Evolutionary conservation across 2,888 invertebrate species (phyloP).

Genomic region (Lasioglossum pauxillum): DNA sequence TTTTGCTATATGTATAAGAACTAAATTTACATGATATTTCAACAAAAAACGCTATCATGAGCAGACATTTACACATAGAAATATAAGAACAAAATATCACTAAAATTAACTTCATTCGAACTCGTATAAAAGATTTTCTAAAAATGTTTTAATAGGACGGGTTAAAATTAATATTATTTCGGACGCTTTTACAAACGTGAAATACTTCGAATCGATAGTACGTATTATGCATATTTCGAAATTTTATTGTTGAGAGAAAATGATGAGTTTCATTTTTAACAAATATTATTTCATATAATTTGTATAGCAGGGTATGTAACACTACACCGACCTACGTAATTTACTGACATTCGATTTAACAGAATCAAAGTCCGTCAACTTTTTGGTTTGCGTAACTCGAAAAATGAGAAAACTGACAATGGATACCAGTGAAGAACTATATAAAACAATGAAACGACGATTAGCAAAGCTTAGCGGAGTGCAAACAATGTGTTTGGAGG

Average conservation of each 20-base stretch:
- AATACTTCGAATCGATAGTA: slow-evolving; percentile 54
- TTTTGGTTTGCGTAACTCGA: slow-evolving; percentile 58
- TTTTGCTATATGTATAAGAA: slow-evolving; percentile 73
- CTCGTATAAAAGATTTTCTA: slow-evolving; percentile 77
- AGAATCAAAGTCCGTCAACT: slow-evolving; percentile 60
- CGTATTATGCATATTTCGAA: slow-evolving; percentile 53
- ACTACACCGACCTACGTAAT: slow-evolving; percentile 75
- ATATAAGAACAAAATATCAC: slow-evolving; percentile 81
- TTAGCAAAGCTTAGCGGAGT: slow-evolving; percentile 86
- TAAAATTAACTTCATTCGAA: slow-evolving; percentile 79
- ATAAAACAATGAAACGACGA: slow-evolving; percentile 77
- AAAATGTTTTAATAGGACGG: slow-evolving; percentile 76
- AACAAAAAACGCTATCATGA: slow-evolving; percentile 82
- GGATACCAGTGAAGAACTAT: slow-evolving; percentile 73
- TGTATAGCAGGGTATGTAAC: slow-evolving; percentile 76
- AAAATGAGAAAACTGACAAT: slow-evolving; percentile 69
- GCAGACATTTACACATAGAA: slow-evolving; percentile 83
- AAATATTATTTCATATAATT: slow-evolving; percentile 57
- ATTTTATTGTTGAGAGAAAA: slow-evolving; percentile 55
- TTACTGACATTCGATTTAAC: slow-evolving; percentile 64
- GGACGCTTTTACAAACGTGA: slow-evolving; percentile 52
- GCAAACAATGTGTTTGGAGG: slow-evolving; percentile 96
- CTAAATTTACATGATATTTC: slow-evolving; percentile 84
- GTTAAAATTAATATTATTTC: slow-evolving; percentile 72
- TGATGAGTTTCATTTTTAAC: slow-evolving; percentile 49